A percentile compares a stretch with the other conserved stretches of the same genome.
Evolutionary conservation across 2,113 vertebrate genomes (phyloP).

Genomic region (Hemibagrus wyckioides): DNA sequence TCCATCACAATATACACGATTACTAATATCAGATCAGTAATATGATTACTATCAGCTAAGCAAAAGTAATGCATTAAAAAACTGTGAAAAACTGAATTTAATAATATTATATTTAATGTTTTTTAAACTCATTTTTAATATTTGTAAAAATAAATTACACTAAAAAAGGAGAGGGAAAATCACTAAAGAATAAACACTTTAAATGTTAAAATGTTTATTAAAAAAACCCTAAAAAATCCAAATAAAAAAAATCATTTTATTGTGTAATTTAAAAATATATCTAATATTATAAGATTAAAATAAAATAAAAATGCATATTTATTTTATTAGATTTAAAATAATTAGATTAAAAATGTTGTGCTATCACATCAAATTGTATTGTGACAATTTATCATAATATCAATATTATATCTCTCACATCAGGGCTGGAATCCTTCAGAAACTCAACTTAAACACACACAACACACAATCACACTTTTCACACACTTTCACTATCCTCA

Average conservation of each 20-base stretch:
- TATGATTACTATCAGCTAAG: neutral
- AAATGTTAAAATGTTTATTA: neutral
- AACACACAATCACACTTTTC: neutral
- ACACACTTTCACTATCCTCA: neutral
- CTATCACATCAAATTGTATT: neutral
- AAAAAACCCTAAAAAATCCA: neutral
- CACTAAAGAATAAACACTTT: neutral
- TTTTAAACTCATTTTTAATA: neutral
- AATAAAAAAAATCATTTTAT: no score
- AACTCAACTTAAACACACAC: no score
- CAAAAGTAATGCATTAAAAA: neutral
- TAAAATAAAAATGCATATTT: no score
- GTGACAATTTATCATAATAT: neutral
- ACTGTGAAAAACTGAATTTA: neutral
- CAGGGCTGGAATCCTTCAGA: neutral
- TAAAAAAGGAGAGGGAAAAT: neutral
- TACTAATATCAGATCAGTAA: no score
- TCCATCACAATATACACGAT: neutral
- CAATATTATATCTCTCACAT: neutral
- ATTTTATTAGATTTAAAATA: no score
- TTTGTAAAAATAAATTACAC: neutral
- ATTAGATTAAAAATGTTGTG: neutral
- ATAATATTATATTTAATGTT: neutral
- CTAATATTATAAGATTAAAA: neutral
- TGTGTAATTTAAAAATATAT: neutral